A percentile compares a stretch with the other conserved stretches of the same genome.
Evolutionary conservation across 2,888 invertebrate species (phyloP).

Genomic region (Thera britannica): DNA sequence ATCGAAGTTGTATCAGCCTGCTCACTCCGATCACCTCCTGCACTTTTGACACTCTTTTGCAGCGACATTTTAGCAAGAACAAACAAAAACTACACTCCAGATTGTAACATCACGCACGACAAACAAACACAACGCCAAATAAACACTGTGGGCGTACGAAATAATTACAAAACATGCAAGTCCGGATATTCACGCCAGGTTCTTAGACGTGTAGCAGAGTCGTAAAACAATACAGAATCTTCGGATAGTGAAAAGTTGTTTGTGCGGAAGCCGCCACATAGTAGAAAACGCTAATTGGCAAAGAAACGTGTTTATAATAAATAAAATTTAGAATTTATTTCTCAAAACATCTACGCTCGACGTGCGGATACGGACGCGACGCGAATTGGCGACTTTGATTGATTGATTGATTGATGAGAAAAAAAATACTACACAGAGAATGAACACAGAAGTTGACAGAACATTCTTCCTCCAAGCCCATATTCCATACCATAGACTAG

Average conservation of each 20-base stretch:
- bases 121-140: conserved; percentile 52
- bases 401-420: too few relatives aligned
- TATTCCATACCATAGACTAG: too few relatives aligned
- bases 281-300: conserved; percentile 49
- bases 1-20: conserved; percentile 85
- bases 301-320: conserved; percentile 62
- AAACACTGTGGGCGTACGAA: conserved; percentile 63
- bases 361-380: conserved; percentile 52
- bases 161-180: conserved; percentile 73
- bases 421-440: too few relatives aligned
- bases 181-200: conserved; percentile 57
- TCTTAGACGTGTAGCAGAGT: conserved; percentile 46
- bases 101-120: conserved; percentile 62
- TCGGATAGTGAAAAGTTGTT: conserved; percentile 49
- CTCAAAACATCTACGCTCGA: conserved; percentile 51
- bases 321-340: conserved; percentile 55
- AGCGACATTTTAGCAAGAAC: conserved; percentile 69
- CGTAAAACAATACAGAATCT: conserved; percentile 51
- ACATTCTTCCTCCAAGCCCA: too few relatives aligned
- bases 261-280: conserved; percentile 53
- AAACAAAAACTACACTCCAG: conserved; percentile 51
- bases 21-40: conserved; percentile 71
- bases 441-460: too few relatives aligned
- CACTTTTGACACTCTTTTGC: conserved; percentile 80
- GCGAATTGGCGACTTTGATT: too few relatives aligned